Conservation (phyloP, 2,888 invertebrate species). For the Aspidapion aeneum region DNA sequence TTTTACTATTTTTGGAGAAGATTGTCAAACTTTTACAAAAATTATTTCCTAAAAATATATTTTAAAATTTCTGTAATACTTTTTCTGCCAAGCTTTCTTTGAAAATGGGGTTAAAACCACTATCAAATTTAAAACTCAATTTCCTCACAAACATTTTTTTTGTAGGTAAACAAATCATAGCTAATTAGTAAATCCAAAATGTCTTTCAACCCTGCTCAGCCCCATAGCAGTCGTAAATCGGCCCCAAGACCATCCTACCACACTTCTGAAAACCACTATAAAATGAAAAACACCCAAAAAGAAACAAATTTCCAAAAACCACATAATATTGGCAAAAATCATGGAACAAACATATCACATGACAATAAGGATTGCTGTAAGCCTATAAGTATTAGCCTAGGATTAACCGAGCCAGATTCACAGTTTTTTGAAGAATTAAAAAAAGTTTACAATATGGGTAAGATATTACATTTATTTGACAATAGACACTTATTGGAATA, state of each 20-base stretch:
- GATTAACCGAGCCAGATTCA: slow-evolving; percentile 46
- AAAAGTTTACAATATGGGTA: slow-evolving; percentile 38
- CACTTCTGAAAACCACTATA: neutral
- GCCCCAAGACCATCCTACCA: neutral
- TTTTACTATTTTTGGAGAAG: no score
- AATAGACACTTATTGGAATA: no score
- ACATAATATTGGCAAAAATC: neutral
- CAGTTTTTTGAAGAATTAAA: slow-evolving; percentile 50
- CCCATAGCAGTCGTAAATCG: slow-evolving; percentile 5
- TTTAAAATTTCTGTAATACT: no score
- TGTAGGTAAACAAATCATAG: no score
- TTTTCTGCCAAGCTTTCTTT: no score
- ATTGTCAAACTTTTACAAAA: no score
- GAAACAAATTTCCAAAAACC: no score
- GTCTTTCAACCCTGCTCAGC: neutral
- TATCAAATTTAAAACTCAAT: no score
- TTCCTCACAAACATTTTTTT: no score
- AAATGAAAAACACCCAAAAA: neutral
- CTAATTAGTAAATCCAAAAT: no score
- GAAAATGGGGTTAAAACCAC: no score
- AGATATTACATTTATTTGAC: slow-evolving; percentile 17
- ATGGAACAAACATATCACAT: slow-evolving; percentile 34
- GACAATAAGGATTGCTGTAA: slow-evolving; percentile 40
- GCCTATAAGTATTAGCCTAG: slow-evolving; percentile 46
- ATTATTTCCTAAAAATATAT: no score